phyloP scores from a whole-genome alignment of 2,797 vertebrate species.

The Nannoperca obscura region DNA sequence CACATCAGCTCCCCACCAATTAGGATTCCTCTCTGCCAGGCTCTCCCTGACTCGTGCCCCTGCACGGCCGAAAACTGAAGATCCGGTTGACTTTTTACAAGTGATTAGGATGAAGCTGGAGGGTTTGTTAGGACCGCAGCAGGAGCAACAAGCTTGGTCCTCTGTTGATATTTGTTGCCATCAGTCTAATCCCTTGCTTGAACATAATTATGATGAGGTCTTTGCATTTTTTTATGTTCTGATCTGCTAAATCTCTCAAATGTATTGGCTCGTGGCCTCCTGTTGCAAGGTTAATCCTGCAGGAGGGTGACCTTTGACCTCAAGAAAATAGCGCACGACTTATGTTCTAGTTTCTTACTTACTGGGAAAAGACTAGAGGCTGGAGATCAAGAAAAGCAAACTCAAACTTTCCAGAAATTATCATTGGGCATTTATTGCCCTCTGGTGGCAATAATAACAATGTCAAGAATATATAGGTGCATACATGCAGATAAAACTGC shows the following conservation, averaged over 20 bases:
- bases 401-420: background rate
- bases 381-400: background rate
- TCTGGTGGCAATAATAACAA: slow-evolving; percentile 79
- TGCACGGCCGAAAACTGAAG: background rate
- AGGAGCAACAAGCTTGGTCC: background rate
- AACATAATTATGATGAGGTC: background rate
- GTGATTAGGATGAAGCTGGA: slow-evolving; percentile 19
- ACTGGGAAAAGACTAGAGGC: too few species aligned
- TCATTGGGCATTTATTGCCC: slow-evolving; percentile 78
- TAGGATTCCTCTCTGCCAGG: slow-evolving; percentile 47
- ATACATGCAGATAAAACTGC: background rate
- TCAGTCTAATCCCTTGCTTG: background rate
- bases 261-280: background rate
- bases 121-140: background rate
- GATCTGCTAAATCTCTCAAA: background rate
- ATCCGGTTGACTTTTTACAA: slow-evolving; percentile 8
- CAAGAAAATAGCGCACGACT: background rate
- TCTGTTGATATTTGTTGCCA: slow-evolving; percentile 14
- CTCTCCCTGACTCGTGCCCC: slow-evolving; percentile 12
- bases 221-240: too few species aligned
- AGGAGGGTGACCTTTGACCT: slow-evolving; percentile 12
- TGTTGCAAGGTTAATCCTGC: background rate
- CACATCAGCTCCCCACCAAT: slow-evolving; percentile 65
- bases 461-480: background rate
- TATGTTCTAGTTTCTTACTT: background rate